Evolutionary conservation across 2,113 vertebrate genomes (phyloP).

Genomic region (Gobiocypris rarus): DNA sequence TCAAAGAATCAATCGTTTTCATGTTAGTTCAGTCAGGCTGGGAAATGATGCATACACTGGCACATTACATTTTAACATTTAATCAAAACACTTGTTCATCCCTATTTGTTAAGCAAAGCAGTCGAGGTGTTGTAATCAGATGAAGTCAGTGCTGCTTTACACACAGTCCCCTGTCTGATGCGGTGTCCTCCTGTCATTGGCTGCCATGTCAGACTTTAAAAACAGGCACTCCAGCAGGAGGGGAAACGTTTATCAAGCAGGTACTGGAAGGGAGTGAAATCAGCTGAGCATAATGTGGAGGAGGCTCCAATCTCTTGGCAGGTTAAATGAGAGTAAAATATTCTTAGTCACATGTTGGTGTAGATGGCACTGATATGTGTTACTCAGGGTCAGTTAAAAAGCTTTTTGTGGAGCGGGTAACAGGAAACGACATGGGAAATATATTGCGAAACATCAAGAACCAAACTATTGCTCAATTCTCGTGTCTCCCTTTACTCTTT

Average conservation of each 20-base stretch:
- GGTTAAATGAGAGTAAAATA: constrained; percentile 30
- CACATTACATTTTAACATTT: background rate
- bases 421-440: background rate
- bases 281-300: constrained; percentile 45
- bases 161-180: constrained; percentile 62
- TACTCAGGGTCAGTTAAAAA: constrained; percentile 16
- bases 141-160: constrained; percentile 63
- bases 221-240: constrained; percentile 18
- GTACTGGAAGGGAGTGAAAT: constrained; percentile 53
- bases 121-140: constrained; percentile 53
- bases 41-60: background rate
- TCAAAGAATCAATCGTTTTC: background rate
- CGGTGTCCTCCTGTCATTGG: constrained; percentile 71
- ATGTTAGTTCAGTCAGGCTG: background rate
- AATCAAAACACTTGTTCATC: constrained; percentile 18
- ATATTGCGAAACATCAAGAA: background rate
- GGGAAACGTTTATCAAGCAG: constrained; percentile 63
- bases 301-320: constrained; percentile 54
- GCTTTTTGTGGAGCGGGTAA: background rate
- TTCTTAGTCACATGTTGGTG: constrained; percentile 2
- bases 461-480: background rate
- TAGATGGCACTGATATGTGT: background rate
- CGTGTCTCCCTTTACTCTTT: background rate
- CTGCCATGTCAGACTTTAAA: constrained; percentile 53
- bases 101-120: constrained; percentile 73